Base-by-base conservation (phyloP, 2,113 vertebrate genomes). In the Rhinolophus sinicus region DNA sequence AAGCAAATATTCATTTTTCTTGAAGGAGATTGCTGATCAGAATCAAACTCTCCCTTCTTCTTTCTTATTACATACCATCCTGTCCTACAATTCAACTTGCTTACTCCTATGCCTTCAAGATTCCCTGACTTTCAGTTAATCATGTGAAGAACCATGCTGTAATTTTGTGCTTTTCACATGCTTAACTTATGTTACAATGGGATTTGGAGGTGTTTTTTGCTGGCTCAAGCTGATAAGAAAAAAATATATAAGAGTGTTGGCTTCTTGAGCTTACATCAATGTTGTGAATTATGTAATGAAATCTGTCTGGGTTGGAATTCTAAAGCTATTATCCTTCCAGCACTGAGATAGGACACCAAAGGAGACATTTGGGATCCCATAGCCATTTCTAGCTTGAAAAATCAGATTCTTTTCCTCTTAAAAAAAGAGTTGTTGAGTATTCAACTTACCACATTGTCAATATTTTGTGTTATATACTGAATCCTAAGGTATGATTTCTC, bases 131-230 rank as follows among this genome's bases (percentile, higher is more conserved):
- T 90, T 75, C 16, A 70, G 75, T 85, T 87, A 96, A 62, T 96
- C 93, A 75, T 58, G 21, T 75, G 82, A 85, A 94, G 38, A 93
- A 14, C 81, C 47, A 62, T 56, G 65, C 84, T 95, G 47, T 97
- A 97, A 97, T 96, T 96, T 92, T 92, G 88, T 96, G 72, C 80
- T 94, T 97, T 96, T 95, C 92, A 93, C 94, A 73, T 88, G 92
- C 72, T 93, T 91, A 94, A 96, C 85, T 88, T 95, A 95, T 52
- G 91, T 96, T 80, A 95, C 97, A 96, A 96, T 96, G 77, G 78
- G 67, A 93, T 96, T 96, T 95, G 65, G 64, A 97, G 94, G 26
- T 88, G 67, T 47, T 90, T 95, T 96, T 95, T 96, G 38, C 78
- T 91, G 83, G 72, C 69, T 86, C n/a, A 50, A 80, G 67, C 77